Evolutionary conservation across 2,888 invertebrate species (phyloP).

Genomic region (Andrena marginata): DNA sequence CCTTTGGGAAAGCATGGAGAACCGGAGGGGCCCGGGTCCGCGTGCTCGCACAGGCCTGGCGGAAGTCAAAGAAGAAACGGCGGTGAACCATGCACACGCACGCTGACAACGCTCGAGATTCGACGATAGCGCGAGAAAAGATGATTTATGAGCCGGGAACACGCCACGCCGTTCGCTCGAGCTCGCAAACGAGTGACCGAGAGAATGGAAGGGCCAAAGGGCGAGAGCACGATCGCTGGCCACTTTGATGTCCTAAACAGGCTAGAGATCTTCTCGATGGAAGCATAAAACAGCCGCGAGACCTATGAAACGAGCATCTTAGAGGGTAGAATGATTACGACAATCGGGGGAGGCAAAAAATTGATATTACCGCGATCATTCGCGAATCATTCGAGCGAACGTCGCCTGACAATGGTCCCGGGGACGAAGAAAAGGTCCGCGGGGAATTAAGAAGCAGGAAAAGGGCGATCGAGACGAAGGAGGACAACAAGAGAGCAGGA

Average conservation of each 20-base stretch:
- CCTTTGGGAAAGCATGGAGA: neutral
- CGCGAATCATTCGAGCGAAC: neutral
- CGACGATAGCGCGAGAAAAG: conserved; percentile 76
- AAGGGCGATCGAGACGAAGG: neutral
- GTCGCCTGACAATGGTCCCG: neutral
- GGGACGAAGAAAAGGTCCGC: neutral
- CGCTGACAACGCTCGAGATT: conserved; percentile 77
- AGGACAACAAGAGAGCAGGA: neutral
- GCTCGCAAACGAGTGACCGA: conserved; percentile 53
- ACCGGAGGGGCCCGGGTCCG: neutral
- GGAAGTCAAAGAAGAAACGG: conserved; percentile 65
- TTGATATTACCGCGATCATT: neutral
- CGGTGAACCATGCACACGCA: conserved; percentile 73
- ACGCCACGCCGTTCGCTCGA: conserved; percentile 74
- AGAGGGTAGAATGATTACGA: neutral
- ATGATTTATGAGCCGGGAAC: conserved; percentile 81
- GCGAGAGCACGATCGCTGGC: neutral
- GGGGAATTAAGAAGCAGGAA: neutral
- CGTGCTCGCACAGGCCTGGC: conserved; percentile 41
- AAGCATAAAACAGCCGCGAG: neutral
- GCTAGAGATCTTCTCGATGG: neutral
- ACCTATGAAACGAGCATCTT: neutral
- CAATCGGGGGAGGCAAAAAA: neutral
- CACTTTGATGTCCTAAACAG: neutral
- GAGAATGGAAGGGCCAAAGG: conserved; percentile 8